These are phyloP conservation scores for Herpetotheres cachinnans DNA, from an alignment of 2,113 vertebrate species.

Conservation along the genomic window DNA sequence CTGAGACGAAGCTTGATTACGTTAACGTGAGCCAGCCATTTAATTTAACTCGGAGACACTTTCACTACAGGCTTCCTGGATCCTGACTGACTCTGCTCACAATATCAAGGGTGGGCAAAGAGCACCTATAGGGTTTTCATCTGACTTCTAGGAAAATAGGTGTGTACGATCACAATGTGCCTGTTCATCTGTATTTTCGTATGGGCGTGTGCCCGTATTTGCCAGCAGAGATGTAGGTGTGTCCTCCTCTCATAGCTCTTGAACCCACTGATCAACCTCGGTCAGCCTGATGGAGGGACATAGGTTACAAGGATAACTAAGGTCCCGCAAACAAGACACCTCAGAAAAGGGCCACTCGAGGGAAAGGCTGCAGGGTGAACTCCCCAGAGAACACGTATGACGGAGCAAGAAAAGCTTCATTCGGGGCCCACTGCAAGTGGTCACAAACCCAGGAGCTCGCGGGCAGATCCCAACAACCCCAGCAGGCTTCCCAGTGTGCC, in stretches of 20 bases:
- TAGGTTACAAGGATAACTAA: not conserved
- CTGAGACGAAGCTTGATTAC: constrained; percentile 61
- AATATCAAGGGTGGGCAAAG: not conserved
- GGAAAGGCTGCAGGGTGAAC: not conserved
- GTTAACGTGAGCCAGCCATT: constrained; percentile 24
- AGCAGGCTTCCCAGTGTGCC: not conserved
- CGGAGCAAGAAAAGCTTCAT: not conserved
- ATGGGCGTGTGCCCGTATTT: not conserved
- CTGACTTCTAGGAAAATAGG: not conserved
- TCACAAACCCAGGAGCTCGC: not conserved
- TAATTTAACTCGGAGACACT: constrained; percentile 5
- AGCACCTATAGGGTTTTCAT: not conserved
- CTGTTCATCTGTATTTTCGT: not conserved
- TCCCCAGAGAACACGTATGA: not conserved
- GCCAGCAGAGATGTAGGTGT: not conserved
- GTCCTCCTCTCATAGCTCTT: not conserved
- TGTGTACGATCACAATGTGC: not conserved
- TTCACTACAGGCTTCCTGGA: constrained; percentile 15
- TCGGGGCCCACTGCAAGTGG: fast-evolving
- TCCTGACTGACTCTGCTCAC: not conserved
- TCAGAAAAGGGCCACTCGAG: not conserved
- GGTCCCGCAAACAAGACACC: not conserved
- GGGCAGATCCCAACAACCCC: not conserved
- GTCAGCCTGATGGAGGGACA: not conserved
- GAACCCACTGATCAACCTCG: not conserved